phyloP scores from a whole-genome alignment of 2,113 vertebrate species.

The Cynopterus brachyotis region DNA sequence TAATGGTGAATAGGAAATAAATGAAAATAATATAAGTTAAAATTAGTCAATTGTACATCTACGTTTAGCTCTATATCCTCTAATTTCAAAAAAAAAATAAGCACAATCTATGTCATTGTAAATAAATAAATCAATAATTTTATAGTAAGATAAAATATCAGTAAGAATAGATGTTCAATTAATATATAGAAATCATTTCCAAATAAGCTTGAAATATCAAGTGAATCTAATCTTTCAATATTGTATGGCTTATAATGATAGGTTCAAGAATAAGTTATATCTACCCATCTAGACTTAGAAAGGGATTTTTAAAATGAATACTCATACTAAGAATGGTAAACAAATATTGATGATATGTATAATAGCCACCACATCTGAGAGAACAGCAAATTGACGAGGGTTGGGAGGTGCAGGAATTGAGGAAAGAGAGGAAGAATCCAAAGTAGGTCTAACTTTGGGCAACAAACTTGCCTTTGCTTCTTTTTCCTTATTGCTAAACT shows the following conservation, averaged over 20 bases:
- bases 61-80: neutral
- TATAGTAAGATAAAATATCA: neutral
- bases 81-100: neutral
- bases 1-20: constrained; percentile 9
- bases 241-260: neutral
- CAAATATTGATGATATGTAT: neutral
- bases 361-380: neutral
- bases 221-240: neutral
- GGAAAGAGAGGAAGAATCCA: neutral
- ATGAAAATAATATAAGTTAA: neutral
- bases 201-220: neutral
- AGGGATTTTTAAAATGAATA: neutral
- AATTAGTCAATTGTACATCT: neutral
- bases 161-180: neutral
- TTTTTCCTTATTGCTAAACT: neutral
- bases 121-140: neutral
- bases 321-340: neutral
- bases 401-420: accelerated
- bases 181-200: neutral
- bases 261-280: neutral
- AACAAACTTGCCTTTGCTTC: neutral
- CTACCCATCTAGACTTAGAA: neutral
- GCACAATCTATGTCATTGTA: neutral
- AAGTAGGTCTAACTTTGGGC: neutral
- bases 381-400: neutral